Conservation (phyloP, 2,888 invertebrate genomes). For the Disparrhopalites patrizii region DNA sequence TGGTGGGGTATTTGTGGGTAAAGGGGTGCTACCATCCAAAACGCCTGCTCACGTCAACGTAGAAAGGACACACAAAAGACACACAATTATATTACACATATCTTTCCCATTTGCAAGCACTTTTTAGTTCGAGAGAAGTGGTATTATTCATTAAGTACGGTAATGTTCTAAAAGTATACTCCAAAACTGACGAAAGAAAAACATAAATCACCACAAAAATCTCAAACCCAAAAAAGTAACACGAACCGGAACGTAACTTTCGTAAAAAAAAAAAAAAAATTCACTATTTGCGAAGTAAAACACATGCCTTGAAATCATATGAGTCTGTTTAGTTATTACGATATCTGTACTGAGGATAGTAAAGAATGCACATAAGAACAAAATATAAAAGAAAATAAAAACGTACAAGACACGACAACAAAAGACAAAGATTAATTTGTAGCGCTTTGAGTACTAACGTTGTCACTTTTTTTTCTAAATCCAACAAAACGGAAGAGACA, state of each 20-base stretch:
- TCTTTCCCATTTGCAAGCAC: too few relatives aligned
- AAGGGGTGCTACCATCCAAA: conserved; percentile 33
- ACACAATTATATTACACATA: background rate
- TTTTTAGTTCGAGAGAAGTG: too few relatives aligned
- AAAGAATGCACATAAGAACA: background rate
- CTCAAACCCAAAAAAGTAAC: too few relatives aligned
- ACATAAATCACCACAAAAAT: too few relatives aligned
- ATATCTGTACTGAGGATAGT: too few relatives aligned
- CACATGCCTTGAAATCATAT: background rate
- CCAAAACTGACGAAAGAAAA: too few relatives aligned
- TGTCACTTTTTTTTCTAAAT: too few relatives aligned
- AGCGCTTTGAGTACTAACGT: too few relatives aligned
- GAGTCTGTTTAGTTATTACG: background rate
- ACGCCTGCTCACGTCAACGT: conserved; percentile 19
- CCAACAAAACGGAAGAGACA: too few relatives aligned
- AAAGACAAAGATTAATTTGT: background rate
- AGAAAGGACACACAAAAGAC: background rate
- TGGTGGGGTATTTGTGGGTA: conserved; percentile 40
- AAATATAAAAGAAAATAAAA: background rate
- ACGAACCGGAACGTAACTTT: background rate
- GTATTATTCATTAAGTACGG: too few relatives aligned
- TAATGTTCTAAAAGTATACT: too few relatives aligned
- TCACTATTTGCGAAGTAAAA: background rate
- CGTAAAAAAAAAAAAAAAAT: background rate
- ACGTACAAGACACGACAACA: background rate